Conservation (phyloP, 2,888 invertebrate genomes). For the Holacanthella duospinosa region DNA sequence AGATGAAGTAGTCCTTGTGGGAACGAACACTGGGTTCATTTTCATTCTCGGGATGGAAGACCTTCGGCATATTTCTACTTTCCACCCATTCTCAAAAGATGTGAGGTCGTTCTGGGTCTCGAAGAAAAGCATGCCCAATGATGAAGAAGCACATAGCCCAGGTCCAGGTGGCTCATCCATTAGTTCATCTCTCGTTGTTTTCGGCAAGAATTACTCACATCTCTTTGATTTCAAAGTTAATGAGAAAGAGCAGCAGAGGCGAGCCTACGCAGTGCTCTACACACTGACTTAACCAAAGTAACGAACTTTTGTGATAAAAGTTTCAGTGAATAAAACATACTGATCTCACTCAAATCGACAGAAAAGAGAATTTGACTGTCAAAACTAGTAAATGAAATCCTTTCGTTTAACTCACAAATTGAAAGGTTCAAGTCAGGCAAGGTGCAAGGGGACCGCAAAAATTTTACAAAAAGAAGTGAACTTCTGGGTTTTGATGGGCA, state of each 20-base stretch:
- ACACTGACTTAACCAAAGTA: not conserved
- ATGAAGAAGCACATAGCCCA: not conserved
- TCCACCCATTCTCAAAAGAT: constrained; percentile 78
- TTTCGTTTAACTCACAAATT: no score
- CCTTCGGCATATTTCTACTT: constrained; percentile 79
- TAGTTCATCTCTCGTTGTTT: not conserved
- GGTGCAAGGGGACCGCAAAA: no score
- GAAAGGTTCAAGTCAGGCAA: no score
- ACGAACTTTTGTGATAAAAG: not conserved
- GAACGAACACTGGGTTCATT: constrained; percentile 90
- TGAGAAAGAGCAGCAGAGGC: constrained; percentile 5
- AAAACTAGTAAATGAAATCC: no score
- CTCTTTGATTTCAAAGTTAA: constrained; percentile 5
- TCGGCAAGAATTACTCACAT: not conserved
- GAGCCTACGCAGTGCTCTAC: not conserved
- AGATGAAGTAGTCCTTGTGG: constrained; percentile 64
- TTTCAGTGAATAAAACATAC: not conserved
- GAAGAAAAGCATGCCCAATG: not conserved
- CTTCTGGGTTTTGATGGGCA: no score
- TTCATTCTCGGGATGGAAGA: constrained; percentile 73
- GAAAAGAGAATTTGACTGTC: no score
- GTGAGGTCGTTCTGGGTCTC: constrained; percentile 46
- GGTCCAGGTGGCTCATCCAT: not conserved
- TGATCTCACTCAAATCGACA: no score
- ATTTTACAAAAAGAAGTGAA: no score